These are phyloP conservation scores for Leuciscus waleckii DNA, from an alignment of 2,797 vertebrate species.

Conservation along the genomic window DNA sequence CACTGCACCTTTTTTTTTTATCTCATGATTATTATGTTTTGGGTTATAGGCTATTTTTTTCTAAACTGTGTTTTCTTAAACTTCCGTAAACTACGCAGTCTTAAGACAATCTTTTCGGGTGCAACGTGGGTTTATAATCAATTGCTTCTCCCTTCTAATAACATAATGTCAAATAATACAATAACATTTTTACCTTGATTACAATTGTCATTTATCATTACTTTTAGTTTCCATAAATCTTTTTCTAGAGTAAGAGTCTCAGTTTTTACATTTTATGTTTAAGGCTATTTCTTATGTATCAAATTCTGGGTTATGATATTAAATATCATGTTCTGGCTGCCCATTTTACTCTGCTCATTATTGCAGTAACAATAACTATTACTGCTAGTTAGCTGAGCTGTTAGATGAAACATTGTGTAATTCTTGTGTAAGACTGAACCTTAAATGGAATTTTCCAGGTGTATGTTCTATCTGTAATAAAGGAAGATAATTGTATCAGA, in stretches of 20 bases:
- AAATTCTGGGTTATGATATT: background rate
- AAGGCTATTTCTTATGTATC: background rate
- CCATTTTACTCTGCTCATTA: background rate
- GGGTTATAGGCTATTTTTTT: background rate
- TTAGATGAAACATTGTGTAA: background rate
- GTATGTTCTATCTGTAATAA: background rate
- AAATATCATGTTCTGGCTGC: background rate
- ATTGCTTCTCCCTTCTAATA: background rate
- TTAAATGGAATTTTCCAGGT: background rate
- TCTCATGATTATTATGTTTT: background rate
- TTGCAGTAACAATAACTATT: background rate
- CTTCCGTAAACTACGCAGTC: background rate
- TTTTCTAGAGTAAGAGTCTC: background rate
- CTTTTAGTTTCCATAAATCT: background rate
- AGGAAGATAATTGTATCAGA: constrained; percentile 22
- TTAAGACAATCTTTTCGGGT: background rate
- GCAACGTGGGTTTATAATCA: constrained; percentile 4
- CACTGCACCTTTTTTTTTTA: background rate
- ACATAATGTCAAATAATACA: background rate
- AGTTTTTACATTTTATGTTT: background rate
- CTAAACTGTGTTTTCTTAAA: background rate
- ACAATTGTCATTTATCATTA: background rate
- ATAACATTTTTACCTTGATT: background rate
- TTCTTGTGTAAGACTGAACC: background rate
- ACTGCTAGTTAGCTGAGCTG: background rate